Percentiles rank a stretch among this genome's conserved stretches.
phyloP scores from a whole-genome alignment of 1,140 invertebrate species.

The Mesaphorura yosii region DNA sequence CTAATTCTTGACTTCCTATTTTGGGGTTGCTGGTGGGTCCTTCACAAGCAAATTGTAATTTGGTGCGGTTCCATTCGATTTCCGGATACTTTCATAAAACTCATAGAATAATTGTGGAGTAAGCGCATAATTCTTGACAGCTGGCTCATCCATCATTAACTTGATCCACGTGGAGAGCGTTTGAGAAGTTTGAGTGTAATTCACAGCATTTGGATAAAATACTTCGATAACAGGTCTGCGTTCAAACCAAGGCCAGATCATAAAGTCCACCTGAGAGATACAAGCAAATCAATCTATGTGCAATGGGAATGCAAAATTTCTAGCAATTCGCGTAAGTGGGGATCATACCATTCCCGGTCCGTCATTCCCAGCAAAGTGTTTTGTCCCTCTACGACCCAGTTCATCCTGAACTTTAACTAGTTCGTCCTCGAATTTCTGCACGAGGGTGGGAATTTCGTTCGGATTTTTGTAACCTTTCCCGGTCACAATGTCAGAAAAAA shows the following conservation, averaged over 20 bases:
- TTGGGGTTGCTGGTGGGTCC: not conserved
- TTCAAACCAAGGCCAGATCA: slow-evolving; percentile 39
- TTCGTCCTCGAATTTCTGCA: slow-evolving; percentile 8
- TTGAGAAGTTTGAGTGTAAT: not conserved
- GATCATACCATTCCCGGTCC: slow-evolving; percentile 34
- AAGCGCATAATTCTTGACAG: not conserved
- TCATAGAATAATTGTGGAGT: not conserved
- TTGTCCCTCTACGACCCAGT: slow-evolving; percentile 46
- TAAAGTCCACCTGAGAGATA: too few relatives aligned
- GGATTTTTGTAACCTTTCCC: not conserved
- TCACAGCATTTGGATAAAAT: slow-evolving; percentile 2
- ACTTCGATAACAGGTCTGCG: slow-evolving; percentile 19
- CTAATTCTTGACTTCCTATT: too few relatives aligned
- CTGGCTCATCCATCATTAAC: not conserved
- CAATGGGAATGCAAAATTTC: too few relatives aligned
- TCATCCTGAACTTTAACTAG: slow-evolving; percentile 55
- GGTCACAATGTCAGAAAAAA: not conserved
- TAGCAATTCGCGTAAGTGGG: too few relatives aligned
- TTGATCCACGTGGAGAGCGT: not conserved
- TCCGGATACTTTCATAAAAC: not conserved
- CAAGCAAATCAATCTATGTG: too few relatives aligned
- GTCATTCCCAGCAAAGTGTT: slow-evolving; percentile 46
- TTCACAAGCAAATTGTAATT: not conserved
- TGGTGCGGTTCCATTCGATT: not conserved
- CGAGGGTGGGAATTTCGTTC: not conserved